Percentiles rank a stretch among this genome's conserved stretches.
phyloP scores from a whole-genome alignment of 2,113 vertebrate species.

The Thalassarche chlororhynchos region DNA sequence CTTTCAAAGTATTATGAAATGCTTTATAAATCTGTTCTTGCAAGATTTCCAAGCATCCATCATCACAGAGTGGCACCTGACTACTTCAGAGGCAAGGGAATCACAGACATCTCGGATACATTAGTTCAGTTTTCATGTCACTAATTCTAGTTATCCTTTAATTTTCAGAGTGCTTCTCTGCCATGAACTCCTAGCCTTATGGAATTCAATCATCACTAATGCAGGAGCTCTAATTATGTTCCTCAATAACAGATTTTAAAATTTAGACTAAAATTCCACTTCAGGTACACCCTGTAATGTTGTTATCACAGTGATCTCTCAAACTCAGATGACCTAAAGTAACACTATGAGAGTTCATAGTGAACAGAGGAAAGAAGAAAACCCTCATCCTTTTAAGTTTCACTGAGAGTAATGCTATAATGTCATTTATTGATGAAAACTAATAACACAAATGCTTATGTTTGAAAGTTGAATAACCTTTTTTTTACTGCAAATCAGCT shows the following conservation, averaged over 20 bases:
- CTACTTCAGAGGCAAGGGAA: background rate
- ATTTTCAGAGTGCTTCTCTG: background rate
- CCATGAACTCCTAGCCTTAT: background rate
- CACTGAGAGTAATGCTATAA: background rate
- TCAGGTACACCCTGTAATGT: background rate
- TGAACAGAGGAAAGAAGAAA: background rate
- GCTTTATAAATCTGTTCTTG: background rate
- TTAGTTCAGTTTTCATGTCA: background rate
- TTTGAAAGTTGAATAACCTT: background rate
- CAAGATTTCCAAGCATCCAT: background rate
- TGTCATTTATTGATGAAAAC: conserved; percentile 2
- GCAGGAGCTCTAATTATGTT: background rate
- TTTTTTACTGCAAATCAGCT: background rate
- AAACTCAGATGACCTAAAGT: background rate
- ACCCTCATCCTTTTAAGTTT: background rate
- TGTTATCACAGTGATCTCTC: background rate
- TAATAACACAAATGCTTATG: background rate
- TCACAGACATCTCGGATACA: background rate
- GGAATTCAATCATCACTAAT: background rate
- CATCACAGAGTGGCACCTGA: background rate
- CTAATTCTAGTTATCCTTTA: background rate
- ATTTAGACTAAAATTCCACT: background rate
- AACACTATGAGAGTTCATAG: background rate
- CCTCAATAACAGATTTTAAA: background rate
- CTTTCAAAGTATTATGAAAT: background rate